A percentile compares a stretch with the other conserved stretches of the same genome.
Evolutionary conservation across 2,113 vertebrate species (phyloP).

Genomic region (Tachycineta bicolor): DNA sequence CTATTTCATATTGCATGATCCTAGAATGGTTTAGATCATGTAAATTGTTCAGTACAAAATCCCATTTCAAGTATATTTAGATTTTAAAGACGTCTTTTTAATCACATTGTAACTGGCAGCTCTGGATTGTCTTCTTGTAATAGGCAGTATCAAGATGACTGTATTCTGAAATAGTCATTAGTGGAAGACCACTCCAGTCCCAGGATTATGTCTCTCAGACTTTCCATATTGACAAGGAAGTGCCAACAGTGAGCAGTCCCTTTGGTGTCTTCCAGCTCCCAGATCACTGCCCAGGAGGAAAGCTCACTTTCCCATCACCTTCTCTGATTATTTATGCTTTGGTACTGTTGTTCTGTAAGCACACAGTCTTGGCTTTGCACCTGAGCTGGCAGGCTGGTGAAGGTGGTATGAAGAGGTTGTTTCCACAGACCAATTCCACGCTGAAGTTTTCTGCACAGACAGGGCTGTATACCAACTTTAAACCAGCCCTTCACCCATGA

Average conservation of each 20-base stretch:
- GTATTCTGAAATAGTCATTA: background rate
- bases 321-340: background rate
- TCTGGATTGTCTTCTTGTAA: background rate
- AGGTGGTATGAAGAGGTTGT: background rate
- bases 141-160: background rate
- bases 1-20: background rate
- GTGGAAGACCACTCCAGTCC: background rate
- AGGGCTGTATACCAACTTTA: background rate
- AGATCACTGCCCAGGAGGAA: background rate
- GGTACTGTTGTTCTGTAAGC: background rate
- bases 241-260: background rate
- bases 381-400: background rate
- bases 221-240: background rate
- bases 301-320: background rate
- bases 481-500: background rate
- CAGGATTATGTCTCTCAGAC: background rate
- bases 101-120: background rate
- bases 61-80: background rate
- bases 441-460: background rate
- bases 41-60: background rate
- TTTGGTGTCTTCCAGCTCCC: background rate
- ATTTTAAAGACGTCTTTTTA: background rate
- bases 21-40: background rate
- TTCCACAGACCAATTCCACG: background rate
- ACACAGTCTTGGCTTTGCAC: background rate